Base-by-base conservation (phyloP, 1,140 invertebrate species). In the Hycleus cichorii region DNA sequence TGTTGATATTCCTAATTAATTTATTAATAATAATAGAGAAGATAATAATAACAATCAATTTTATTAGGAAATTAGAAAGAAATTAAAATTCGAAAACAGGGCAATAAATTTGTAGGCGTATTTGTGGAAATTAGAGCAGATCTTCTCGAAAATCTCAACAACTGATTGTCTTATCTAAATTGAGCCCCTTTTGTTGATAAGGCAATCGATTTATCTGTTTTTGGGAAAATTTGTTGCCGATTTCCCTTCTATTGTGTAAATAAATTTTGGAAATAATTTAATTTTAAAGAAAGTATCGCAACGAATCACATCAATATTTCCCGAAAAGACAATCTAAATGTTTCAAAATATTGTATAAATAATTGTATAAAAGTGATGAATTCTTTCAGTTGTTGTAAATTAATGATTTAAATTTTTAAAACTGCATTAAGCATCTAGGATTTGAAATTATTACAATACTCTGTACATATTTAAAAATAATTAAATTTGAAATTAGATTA, bases 361-460 rank as follows among this genome's bases (percentile, higher is more conserved):
- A 32, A 32, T 32, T 18, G 18, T 18, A 18, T 18, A 58, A 55
- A 58, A 18, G 25, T 53, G 45, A 61, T 18, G 18, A 18, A 18
- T 18, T 18, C 18, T 18, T 18, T 18, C 18, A 18, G 18, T 48
- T 47, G 49, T 49, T 49, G 32, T 57, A 57, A 18, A 18, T 18
- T 18, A 18, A 18, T 18, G 18, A 54, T 45, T 39, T 57, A 1
- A 12, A 39, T 54, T 39, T 58, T 58, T 58, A 52, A 48, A 63
- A 64, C 64, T 66, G 64, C 64, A 66, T 64, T 62, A 64, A 64
- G 66, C 66, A 66, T 61, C 62, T 65, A 68, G 66, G 66, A 68
- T 68, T 68, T 68, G 66, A 68, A 60, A 12, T 24, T 12, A 45
- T 18, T 18, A 18, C 18, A 18, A 18, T 45, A 12, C 11, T 24